These are phyloP conservation scores for Diogma glabrata DNA, from an alignment of 2,888 invertebrate genomes.

Conservation along the genomic window DNA sequence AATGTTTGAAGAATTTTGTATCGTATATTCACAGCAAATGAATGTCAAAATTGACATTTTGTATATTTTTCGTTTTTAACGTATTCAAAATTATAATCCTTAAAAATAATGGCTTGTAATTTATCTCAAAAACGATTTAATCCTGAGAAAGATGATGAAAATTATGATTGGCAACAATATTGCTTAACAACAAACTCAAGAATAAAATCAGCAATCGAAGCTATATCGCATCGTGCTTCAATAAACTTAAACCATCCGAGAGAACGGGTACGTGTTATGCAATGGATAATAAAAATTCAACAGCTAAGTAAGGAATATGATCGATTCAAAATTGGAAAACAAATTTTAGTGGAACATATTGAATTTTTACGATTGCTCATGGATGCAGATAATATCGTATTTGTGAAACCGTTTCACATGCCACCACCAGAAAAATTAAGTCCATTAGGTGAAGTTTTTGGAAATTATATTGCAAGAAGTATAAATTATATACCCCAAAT, in stretches of 20 bases:
- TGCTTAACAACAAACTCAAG: too few species aligned
- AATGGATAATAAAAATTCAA: slow-evolving; percentile 41
- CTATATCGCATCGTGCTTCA: background rate
- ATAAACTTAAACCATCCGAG: slow-evolving; percentile 4
- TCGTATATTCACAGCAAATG: too few species aligned
- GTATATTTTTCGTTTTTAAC: too few species aligned
- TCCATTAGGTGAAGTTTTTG: slow-evolving; percentile 38
- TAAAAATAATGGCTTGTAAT: too few species aligned
- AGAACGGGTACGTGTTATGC: slow-evolving; percentile 42
- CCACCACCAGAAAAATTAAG: slow-evolving; percentile 37
- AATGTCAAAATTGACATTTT: too few species aligned
- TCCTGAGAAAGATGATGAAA: too few species aligned
- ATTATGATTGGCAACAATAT: too few species aligned
- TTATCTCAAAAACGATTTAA: too few species aligned
- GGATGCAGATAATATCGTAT: slow-evolving; percentile 32
- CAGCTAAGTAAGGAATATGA: slow-evolving; percentile 41
- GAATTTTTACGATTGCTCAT: slow-evolving; percentile 36
- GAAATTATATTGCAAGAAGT: slow-evolving; percentile 29
- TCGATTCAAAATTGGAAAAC: slow-evolving; percentile 24
- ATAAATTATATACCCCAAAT: slow-evolving; percentile 39
- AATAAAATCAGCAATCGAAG: too few species aligned
- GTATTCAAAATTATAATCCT: too few species aligned
- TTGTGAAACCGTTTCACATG: slow-evolving; percentile 38
- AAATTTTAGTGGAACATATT: background rate
- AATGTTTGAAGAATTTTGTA: too few species aligned